Evolutionary conservation across 53 echinoderm and acorn worm genomes (phyloP).

Genomic region (Hippasteria phrygiana): DNA sequence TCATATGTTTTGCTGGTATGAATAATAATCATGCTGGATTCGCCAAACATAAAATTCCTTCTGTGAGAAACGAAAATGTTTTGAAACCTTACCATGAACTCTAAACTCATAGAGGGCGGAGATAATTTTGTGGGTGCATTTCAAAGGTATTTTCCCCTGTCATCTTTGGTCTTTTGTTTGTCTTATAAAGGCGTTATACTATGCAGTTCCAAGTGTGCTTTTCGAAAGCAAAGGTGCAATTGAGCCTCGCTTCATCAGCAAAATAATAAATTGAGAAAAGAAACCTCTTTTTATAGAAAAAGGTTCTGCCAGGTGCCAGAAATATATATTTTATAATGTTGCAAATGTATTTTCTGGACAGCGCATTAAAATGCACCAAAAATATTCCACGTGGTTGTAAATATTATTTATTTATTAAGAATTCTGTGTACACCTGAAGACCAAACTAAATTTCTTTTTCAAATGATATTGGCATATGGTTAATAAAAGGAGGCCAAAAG

Average conservation of each 20-base stretch:
- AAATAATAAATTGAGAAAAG: not conserved
- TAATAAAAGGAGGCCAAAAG: too few species aligned
- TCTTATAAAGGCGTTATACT: conserved; percentile 7
- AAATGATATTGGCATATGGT: too few species aligned
- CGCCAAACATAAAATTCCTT: too few species aligned
- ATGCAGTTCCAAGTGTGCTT: conserved; percentile 12
- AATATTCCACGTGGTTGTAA: not conserved
- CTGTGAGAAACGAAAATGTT: too few species aligned
- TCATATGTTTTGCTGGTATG: too few species aligned
- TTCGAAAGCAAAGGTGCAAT: not conserved
- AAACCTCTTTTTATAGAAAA: not conserved
- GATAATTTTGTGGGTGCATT: too few species aligned
- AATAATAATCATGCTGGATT: too few species aligned
- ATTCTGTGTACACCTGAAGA: too few species aligned
- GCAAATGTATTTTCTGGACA: not conserved
- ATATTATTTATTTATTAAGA: conserved; percentile 1
- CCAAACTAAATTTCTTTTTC: too few species aligned
- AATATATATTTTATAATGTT: not conserved
- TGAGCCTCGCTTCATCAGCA: not conserved
- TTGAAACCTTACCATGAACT: too few species aligned
- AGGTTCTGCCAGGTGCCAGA: not conserved
- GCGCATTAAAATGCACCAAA: not conserved
- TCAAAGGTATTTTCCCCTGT: too few species aligned
- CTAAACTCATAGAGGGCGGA: too few species aligned
- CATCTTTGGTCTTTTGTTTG: not conserved